These are phyloP conservation scores for Yponomeuta cagnagella DNA, from an alignment of 2,888 invertebrate species.

Conservation along the genomic window DNA sequence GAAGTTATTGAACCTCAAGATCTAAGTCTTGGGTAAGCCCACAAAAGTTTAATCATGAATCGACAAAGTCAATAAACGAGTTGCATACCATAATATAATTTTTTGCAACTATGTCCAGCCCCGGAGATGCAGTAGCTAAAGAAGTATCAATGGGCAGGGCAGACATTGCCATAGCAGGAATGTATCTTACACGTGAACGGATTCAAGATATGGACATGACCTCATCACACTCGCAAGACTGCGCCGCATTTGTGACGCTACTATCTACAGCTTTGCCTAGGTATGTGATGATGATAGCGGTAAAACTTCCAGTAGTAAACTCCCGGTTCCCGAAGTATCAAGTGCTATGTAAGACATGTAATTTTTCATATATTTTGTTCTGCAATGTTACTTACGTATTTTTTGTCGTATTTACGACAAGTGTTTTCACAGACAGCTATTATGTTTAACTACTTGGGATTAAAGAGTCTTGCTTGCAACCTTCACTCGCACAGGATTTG, in stretches of 20 bases:
- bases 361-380: no score
- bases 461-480: no score
- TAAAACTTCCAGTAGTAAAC: background rate
- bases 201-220: slow-evolving; percentile 75
- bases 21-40: slow-evolving; percentile 58
- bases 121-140: slow-evolving; percentile 76
- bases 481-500: no score
- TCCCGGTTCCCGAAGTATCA: background rate
- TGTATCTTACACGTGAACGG: slow-evolving; percentile 78
- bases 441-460: no score
- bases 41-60: background rate
- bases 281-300: slow-evolving; percentile 38
- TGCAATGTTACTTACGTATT: no score
- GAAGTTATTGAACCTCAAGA: slow-evolving; percentile 79
- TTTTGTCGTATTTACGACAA: no score
- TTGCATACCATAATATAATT: background rate
- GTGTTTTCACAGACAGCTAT: no score
- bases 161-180: slow-evolving; percentile 83
- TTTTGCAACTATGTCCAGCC: slow-evolving; percentile 44
- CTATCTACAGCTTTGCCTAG: slow-evolving; percentile 87
- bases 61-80: background rate
- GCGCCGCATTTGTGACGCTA: slow-evolving; percentile 84
- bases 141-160: slow-evolving; percentile 72
- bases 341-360: no score
- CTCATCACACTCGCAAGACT: slow-evolving; percentile 81